A percentile compares a stretch with the other conserved stretches of the same genome.
These are phyloP conservation scores for Phaonia tiefii DNA, from an alignment of 2,888 invertebrate genomes.

Conservation along the genomic window DNA sequence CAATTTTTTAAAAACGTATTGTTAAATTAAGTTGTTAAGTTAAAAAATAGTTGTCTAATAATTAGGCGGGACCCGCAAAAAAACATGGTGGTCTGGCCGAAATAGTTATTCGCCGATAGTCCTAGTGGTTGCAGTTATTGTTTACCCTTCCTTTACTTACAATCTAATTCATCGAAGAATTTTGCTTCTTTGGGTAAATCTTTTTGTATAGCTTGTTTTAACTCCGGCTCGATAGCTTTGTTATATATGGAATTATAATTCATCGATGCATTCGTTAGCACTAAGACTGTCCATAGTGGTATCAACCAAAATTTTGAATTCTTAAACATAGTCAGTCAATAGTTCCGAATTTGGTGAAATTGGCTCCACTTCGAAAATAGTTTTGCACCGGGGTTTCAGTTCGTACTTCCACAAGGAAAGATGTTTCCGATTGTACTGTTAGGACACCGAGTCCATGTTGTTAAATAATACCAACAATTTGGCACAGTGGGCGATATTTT, in stretches of 20 bases:
- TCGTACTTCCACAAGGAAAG: slow-evolving; percentile 25
- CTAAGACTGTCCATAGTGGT: slow-evolving; percentile 17
- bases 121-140: too few species aligned
- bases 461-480: too few species aligned
- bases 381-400: background rate
- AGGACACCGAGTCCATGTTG: slow-evolving; percentile 3
- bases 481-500: slow-evolving; percentile 65
- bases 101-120: too few species aligned
- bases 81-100: too few species aligned
- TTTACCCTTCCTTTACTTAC: slow-evolving; percentile 84
- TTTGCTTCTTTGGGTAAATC: slow-evolving; percentile 81
- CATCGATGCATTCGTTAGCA: slow-evolving; percentile 42
- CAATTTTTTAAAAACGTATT: too few species aligned
- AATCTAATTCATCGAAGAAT: slow-evolving; percentile 86
- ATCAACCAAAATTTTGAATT: background rate
- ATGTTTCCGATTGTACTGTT: too few species aligned
- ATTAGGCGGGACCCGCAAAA: too few species aligned
- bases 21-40: too few species aligned
- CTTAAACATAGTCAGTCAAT: slow-evolving; percentile 46
- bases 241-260: slow-evolving; percentile 79
- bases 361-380: slow-evolving; percentile 3
- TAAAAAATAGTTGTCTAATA: too few species aligned
- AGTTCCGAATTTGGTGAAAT: background rate
- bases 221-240: slow-evolving; percentile 73
- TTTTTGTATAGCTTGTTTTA: slow-evolving; percentile 77